Percentiles rank a stretch among this genome's conserved stretches.
phyloP scores from a whole-genome alignment of 2,113 vertebrate genomes.

The Pardalotus punctatus region DNA sequence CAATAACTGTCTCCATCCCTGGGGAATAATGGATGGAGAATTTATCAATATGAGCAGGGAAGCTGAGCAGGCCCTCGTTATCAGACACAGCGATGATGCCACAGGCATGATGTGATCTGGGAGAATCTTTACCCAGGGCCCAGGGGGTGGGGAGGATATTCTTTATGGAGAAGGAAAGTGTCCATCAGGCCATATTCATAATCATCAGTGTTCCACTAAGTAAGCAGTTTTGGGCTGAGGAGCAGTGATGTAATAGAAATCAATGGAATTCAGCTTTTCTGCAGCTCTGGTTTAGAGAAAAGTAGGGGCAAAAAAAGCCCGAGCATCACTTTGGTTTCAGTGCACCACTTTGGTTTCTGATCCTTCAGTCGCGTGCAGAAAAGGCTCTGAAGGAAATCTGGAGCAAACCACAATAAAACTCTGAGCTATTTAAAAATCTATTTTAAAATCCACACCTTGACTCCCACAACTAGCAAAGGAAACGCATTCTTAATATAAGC shows the following conservation, averaged over 20 bases:
- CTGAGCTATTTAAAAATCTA: neutral
- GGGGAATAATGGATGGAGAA: slow-evolving; percentile 52
- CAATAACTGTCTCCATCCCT: slow-evolving; percentile 56
- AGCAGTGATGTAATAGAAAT: slow-evolving; percentile 34
- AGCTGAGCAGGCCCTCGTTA: slow-evolving; percentile 7
- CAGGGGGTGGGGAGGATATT: slow-evolving; percentile 27
- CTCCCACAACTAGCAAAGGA: neutral
- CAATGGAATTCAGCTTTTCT: slow-evolving; percentile 59
- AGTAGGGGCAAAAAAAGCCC: neutral
- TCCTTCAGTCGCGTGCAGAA: neutral
- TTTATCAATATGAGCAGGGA: slow-evolving; percentile 40
- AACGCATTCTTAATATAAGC: neutral
- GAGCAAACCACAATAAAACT: neutral
- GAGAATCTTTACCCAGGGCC: slow-evolving; percentile 34
- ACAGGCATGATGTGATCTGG: slow-evolving; percentile 49
- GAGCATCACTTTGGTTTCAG: neutral
- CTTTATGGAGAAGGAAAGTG: neutral
- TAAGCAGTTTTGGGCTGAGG: slow-evolving; percentile 35
- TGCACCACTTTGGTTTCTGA: neutral
- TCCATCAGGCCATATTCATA: slow-evolving; percentile 31
- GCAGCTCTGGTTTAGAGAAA: slow-evolving; percentile 8
- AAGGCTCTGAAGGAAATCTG: neutral
- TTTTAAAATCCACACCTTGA: neutral
- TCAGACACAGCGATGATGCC: slow-evolving; percentile 17
- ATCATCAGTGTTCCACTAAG: slow-evolving; percentile 6